Conservation (phyloP, 1,140 invertebrate genomes). For the Popillia japonica region DNA sequence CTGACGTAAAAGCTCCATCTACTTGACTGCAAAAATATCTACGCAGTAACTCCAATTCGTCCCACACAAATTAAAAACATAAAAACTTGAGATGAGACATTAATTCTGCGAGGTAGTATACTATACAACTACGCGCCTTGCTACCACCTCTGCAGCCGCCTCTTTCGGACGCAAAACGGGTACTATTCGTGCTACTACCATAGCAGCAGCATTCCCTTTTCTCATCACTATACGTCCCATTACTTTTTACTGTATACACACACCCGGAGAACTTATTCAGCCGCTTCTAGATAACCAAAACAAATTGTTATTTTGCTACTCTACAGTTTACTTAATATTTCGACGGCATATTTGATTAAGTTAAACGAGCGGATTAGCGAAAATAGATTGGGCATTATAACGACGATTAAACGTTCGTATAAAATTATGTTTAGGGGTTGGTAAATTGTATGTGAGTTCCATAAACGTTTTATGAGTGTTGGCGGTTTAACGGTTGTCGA, state of each 20-base stretch:
- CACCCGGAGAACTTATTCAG: neutral
- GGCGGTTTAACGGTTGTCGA: too few species aligned
- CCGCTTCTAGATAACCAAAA: neutral
- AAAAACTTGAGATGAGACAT: too few species aligned
- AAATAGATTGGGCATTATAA: neutral
- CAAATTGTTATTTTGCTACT: constrained; percentile 9
- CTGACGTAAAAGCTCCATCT: too few species aligned
- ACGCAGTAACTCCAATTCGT: too few species aligned
- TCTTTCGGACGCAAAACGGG: too few species aligned
- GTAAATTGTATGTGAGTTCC: neutral
- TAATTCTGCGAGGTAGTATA: too few species aligned
- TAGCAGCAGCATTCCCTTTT: neutral
- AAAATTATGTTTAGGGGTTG: neutral
- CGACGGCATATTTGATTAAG: neutral
- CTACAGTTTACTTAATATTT: constrained; percentile 6
- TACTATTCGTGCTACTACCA: too few species aligned
- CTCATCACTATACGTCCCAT: constrained; percentile 3
- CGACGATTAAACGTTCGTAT: neutral
- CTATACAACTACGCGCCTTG: too few species aligned
- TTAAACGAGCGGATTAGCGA: neutral
- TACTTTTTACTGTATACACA: constrained; percentile 11
- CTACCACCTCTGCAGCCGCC: too few species aligned
- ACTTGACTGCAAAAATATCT: too few species aligned
- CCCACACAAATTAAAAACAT: too few species aligned
- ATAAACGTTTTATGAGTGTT: too few species aligned